Conservation (phyloP, 2,888 invertebrate species). For the Spialia ferax region DNA sequence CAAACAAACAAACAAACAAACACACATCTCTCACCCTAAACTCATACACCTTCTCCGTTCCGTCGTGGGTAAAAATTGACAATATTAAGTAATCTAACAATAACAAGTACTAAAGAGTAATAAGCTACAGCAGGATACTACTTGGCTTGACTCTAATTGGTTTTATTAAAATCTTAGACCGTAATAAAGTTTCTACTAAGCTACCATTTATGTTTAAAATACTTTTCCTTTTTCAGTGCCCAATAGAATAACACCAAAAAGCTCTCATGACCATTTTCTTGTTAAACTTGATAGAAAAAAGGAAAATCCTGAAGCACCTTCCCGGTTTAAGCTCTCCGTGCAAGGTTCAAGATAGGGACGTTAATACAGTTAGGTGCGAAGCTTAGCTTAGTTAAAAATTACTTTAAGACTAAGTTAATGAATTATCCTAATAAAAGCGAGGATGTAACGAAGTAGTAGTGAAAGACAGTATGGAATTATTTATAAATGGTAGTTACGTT, state of each 20-base stretch:
- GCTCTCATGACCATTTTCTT: neutral
- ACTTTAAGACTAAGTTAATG: neutral
- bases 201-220: too few relatives aligned
- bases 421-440: neutral
- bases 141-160: too few relatives aligned
- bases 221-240: neutral
- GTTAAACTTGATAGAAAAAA: neutral
- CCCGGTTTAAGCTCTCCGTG: neutral
- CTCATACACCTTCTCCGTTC: too few relatives aligned
- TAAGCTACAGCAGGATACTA: too few relatives aligned
- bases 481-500: too few relatives aligned
- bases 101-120: too few relatives aligned
- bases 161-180: too few relatives aligned
- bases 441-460: neutral
- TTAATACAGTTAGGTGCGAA: neutral
- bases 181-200: too few relatives aligned
- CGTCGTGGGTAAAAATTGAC: too few relatives aligned
- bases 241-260: neutral
- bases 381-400: constrained; percentile 3
- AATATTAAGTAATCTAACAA: too few relatives aligned
- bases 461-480: neutral
- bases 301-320: neutral
- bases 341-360: neutral
- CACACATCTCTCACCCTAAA: too few relatives aligned
- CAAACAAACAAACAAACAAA: too few relatives aligned